A percentile compares a stretch with the other conserved stretches of the same genome.
Evolutionary conservation across 1,140 invertebrate species (phyloP).

Genomic region (Zaprionus tsacasi): DNA sequence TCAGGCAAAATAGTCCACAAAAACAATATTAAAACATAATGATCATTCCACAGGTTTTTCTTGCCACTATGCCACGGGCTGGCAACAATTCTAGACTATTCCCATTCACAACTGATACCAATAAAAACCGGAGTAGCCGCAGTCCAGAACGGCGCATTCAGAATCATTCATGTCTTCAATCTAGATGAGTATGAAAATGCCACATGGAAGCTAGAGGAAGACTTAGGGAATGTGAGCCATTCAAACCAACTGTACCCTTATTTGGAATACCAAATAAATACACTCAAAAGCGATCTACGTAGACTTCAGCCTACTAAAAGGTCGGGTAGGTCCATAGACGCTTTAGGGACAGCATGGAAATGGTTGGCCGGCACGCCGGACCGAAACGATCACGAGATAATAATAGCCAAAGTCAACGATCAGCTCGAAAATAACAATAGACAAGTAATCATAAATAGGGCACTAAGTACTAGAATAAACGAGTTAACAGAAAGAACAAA

Average conservation of each 20-base stretch:
- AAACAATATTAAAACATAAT: conserved; percentile 27
- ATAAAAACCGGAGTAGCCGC: conserved; percentile 11
- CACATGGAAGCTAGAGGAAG: not conserved
- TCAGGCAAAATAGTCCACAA: conserved; percentile 22
- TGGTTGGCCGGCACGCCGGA: conserved; percentile 28
- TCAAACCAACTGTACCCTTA: not conserved
- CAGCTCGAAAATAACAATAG: conserved; percentile 38
- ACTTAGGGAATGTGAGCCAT: not conserved
- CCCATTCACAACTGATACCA: conserved; percentile 5
- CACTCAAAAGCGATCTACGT: not conserved
- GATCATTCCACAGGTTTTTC: conserved; percentile 11
- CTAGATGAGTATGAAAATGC: not conserved
- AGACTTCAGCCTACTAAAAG: conserved; percentile 2
- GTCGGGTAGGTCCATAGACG: conserved; percentile 9
- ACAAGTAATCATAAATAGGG: conserved; percentile 31
- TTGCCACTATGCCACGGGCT: not conserved
- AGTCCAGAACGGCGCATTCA: conserved; percentile 8
- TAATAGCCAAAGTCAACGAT: conserved; percentile 23
- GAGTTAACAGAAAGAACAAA: conserved; percentile 11
- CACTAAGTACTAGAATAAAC: conserved; percentile 21
- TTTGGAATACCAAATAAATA: not conserved
- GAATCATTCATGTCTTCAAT: not conserved
- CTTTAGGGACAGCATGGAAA: conserved; percentile 23
- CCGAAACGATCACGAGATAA: conserved; percentile 16
- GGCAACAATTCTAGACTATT: conserved; percentile 20